These are phyloP conservation scores for Trypoxylus dichotomus DNA, from an alignment of 1,140 invertebrate genomes.

Conservation along the genomic window DNA sequence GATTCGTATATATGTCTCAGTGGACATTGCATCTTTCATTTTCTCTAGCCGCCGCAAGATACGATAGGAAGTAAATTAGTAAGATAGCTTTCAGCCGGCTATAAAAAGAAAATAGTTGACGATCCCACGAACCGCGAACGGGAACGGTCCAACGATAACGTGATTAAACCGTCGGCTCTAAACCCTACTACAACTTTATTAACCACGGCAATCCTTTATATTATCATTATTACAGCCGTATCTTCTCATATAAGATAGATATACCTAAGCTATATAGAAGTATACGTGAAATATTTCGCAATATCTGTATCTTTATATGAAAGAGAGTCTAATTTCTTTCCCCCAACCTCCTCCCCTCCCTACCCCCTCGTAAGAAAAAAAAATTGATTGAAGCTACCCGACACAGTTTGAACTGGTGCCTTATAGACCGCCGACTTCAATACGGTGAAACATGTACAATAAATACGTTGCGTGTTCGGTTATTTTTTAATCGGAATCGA, in stretches of 20 bases:
- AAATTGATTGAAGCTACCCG: too few relatives aligned
- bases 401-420: too few relatives aligned
- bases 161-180: not conserved
- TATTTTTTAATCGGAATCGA: too few relatives aligned
- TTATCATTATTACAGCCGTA: not conserved
- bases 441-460: too few relatives aligned
- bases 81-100: not conserved
- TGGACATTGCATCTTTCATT: not conserved
- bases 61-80: slow-evolving; percentile 1
- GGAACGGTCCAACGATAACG: slow-evolving; percentile 4
- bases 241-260: too few relatives aligned
- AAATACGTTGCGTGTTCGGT: too few relatives aligned
- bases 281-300: not conserved
- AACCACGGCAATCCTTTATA: not conserved
- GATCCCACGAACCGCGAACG: not conserved
- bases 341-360: too few relatives aligned
- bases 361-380: too few relatives aligned
- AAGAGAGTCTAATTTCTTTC: too few relatives aligned
- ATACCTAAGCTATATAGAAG: not conserved
- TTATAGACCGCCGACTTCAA: too few relatives aligned
- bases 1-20: not conserved
- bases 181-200: not conserved
- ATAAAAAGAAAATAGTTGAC: slow-evolving; percentile 13
- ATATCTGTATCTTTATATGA: too few relatives aligned
- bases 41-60: not conserved